phyloP scores from a whole-genome alignment of 1,140 invertebrate species.

The Antheraea mylitta region DNA sequence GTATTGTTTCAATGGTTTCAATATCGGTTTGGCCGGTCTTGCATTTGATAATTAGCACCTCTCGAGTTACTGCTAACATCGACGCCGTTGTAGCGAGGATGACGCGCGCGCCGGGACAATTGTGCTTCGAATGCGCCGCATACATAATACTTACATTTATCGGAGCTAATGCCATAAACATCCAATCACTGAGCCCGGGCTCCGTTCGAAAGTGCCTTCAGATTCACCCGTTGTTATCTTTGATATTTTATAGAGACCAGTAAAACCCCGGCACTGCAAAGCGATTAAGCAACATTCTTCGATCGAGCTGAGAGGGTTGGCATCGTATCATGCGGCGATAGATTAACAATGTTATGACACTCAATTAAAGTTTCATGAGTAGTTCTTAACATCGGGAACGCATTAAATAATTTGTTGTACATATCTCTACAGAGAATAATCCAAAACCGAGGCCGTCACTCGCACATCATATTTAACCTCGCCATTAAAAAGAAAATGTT shows the following conservation, averaged over 20 bases:
- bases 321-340: slow-evolving; percentile 34
- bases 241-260: slow-evolving; percentile 75
- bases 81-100: slow-evolving; percentile 21
- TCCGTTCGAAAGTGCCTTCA: slow-evolving; percentile 50
- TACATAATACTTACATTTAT: slow-evolving; percentile 59
- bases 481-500: slow-evolving; percentile 78
- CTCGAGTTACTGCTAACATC: slow-evolving; percentile 33
- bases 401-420: slow-evolving; percentile 59
- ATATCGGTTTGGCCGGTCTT: slow-evolving; percentile 69
- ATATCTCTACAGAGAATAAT: slow-evolving; percentile 41
- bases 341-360: slow-evolving; percentile 56
- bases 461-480: slow-evolving; percentile 70
- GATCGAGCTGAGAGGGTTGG: slow-evolving; percentile 29
- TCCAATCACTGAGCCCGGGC: slow-evolving; percentile 52
- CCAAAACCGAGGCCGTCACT: slow-evolving; percentile 49
- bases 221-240: slow-evolving; percentile 72
- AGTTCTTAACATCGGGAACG: slow-evolving; percentile 48
- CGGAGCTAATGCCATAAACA: slow-evolving; percentile 62
- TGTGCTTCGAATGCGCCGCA: slow-evolving; percentile 36
- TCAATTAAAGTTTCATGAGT: slow-evolving; percentile 54
- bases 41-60: slow-evolving; percentile 77
- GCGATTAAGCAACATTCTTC: slow-evolving; percentile 71
- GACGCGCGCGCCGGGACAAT: slow-evolving; percentile 45
- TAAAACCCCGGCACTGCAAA: slow-evolving; percentile 73
- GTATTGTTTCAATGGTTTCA: slow-evolving; percentile 77